Base-by-base conservation (phyloP, 2,888 invertebrate genomes). In the Cinara cedri region DNA sequence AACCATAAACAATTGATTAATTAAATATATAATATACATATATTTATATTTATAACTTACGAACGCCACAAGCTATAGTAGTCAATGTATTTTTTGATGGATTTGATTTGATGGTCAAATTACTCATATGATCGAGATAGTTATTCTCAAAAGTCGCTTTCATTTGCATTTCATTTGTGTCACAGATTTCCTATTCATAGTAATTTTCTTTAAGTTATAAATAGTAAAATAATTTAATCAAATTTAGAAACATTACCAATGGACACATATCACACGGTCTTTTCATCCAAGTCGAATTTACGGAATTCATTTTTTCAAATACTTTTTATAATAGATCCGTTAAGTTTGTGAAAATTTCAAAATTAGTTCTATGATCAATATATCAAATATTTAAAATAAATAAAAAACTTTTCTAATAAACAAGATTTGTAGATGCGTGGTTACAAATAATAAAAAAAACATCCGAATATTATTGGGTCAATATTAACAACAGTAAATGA, bases 51-150 rank as follows among this genome's bases (percentile, higher is more conserved):
- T 11, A 57, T 57, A n/a, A 81, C 78, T 82, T 86, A 89, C 89
- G 88, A 83, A 90, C 86, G 1, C 88, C 87, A 57, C 88, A 88
- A 74, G 89, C 86, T 72, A 91, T 87, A 82, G 87, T 87, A 0
- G 90, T 89, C 4, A 89, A 85, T 82, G 88, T 87, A 81, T 86
- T 87, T 0, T 86, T 86, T 0, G 88, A 85, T 54, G 87, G 85
- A 0, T 88, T 87, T 3, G 83, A 83, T 24, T 83, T 81, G 3
- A 82, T 68, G 81, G 87, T 87, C 54, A 90, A 86, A 63, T 87
- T 86, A 6, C 88, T 85, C 4, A 88, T 81, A 83, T 90, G 89
- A 63, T 89, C 88, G 24, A 89, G 83, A 1, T 87, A 85, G 1
- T 87, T 87, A 9, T 83, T 72, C 0, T 89, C 89, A 72, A 87